These are phyloP conservation scores for Spheniscus mendiculus DNA, from an alignment of 2,113 vertebrate species.

Conservation along the genomic window DNA sequence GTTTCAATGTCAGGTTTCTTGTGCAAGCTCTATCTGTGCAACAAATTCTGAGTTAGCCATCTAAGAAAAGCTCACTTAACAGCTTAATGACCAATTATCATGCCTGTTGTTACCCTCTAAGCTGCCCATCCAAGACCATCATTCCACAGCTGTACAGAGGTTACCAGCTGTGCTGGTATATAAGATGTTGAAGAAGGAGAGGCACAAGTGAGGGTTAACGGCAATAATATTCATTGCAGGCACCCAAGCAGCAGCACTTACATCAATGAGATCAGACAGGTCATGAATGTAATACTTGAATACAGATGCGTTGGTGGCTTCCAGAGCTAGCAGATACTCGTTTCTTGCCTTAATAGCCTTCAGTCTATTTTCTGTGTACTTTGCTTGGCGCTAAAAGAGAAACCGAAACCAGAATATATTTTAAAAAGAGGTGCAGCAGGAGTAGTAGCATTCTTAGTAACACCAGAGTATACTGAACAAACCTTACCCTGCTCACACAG, in stretches of 20 bases:
- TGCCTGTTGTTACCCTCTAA: not conserved
- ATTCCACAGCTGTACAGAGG: not conserved
- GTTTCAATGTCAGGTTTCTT: not conserved
- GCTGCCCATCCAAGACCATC: not conserved
- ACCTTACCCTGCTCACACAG: not conserved
- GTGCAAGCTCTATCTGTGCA: not conserved
- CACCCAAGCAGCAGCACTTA: conserved; percentile 77
- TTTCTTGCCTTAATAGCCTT: conserved; percentile 98
- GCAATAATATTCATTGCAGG: not conserved
- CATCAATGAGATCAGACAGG: conserved; percentile 96
- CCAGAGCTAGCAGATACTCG: conserved; percentile 94
- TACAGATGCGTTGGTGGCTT: conserved; percentile 94
- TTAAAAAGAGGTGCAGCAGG: not conserved
- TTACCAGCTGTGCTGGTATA: not conserved
- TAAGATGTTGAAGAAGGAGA: not conserved
- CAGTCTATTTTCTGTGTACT: conserved; percentile 97
- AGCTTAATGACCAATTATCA: not conserved
- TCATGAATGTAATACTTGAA: conserved; percentile 99
- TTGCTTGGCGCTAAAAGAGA: conserved; percentile 89
- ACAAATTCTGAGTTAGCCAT: not conserved
- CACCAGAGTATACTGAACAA: not conserved
- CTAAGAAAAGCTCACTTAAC: not conserved
- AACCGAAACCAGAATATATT: not conserved
- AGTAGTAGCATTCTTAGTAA: not conserved
- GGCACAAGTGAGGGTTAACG: not conserved